Evolutionary conservation across 1,140 invertebrate species (phyloP).

Genomic region (Macrostomum lignano): DNA sequence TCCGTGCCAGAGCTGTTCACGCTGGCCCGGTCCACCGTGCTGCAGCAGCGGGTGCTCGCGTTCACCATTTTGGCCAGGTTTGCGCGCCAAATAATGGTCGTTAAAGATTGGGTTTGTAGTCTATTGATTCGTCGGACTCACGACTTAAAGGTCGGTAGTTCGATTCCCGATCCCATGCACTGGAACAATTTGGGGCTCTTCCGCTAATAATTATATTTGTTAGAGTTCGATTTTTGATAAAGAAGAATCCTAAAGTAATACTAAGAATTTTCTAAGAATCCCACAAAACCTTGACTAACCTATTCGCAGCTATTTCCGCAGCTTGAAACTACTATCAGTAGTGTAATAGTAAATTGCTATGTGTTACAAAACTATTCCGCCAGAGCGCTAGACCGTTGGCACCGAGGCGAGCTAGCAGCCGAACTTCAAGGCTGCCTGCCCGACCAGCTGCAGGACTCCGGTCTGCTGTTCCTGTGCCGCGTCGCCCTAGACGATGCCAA

Average conservation of each 20-base stretch:
- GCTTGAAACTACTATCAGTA: too few species aligned
- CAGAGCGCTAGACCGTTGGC: background rate
- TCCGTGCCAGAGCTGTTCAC: constrained; percentile 53
- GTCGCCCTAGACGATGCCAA: background rate
- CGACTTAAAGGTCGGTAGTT: too few species aligned
- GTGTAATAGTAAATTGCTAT: constrained; percentile 4
- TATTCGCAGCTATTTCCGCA: too few species aligned
- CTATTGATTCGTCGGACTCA: too few species aligned
- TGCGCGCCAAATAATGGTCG: constrained; percentile 39
- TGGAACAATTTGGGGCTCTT: too few species aligned
- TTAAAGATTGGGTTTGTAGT: too few species aligned
- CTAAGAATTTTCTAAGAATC: too few species aligned
- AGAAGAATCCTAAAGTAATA: too few species aligned
- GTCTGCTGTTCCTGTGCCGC: background rate
- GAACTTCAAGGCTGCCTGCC: constrained; percentile 6
- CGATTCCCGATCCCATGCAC: too few species aligned
- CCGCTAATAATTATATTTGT: too few species aligned
- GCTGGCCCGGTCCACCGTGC: constrained; percentile 36
- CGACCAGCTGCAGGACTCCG: background rate
- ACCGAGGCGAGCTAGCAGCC: background rate
- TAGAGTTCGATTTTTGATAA: too few species aligned
- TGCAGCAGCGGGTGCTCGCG: constrained; percentile 48
- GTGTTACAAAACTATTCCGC: background rate
- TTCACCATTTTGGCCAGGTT: constrained; percentile 47
- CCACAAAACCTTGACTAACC: too few species aligned